Conservation (phyloP, 2,797 vertebrate genomes). For the Eupleurogrammus muticus region DNA sequence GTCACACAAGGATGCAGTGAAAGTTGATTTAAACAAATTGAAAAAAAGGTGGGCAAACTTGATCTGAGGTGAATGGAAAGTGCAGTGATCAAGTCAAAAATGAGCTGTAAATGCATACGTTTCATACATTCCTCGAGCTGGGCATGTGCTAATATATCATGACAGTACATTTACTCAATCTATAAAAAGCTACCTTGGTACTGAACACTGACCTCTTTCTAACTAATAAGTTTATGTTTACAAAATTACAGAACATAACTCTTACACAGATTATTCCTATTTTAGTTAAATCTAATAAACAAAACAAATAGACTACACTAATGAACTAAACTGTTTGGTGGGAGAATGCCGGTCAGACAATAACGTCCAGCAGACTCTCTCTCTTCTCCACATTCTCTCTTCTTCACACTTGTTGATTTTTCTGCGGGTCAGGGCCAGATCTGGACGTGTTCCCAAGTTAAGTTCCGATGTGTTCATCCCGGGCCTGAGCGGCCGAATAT, state of each 20-base stretch:
- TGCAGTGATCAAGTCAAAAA: constrained; percentile 76
- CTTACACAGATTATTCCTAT: no score
- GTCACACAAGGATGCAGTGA: no score
- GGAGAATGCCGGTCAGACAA: neutral
- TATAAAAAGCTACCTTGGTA: constrained; percentile 84
- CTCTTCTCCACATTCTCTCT: no score
- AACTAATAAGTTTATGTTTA: no score
- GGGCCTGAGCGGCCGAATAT: constrained; percentile 1
- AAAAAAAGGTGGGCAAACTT: constrained; percentile 59
- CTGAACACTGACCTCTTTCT: constrained; percentile 83
- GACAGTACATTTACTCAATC: constrained; percentile 79
- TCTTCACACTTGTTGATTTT: constrained; percentile 63
- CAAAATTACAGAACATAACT: no score
- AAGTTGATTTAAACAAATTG: no score
- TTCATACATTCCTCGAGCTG: constrained; percentile 78
- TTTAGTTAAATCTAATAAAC: no score
- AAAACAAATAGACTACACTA: no score
- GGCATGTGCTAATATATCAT: constrained; percentile 79
- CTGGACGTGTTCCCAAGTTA: neutral
- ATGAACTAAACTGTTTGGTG: no score
- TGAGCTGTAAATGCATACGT: constrained; percentile 64
- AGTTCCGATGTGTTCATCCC: neutral
- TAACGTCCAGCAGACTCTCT: no score
- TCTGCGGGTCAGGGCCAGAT: neutral
- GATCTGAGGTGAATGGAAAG: constrained; percentile 78